These are phyloP conservation scores for Paratilapia polleni DNA, from an alignment of 2,113 vertebrate species.

Conservation along the genomic window DNA sequence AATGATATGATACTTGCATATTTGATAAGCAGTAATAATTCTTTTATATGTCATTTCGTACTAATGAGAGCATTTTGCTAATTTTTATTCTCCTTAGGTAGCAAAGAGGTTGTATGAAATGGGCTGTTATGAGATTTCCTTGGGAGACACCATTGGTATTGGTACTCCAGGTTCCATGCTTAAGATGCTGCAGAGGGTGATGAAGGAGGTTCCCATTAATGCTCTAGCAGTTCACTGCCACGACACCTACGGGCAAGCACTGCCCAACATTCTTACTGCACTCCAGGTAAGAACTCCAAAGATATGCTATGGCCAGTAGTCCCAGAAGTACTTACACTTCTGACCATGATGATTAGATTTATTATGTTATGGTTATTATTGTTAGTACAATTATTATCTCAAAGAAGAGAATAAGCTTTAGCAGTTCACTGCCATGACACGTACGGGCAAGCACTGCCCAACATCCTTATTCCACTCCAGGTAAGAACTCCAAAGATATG, in stretches of 20 bases:
- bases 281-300: slow-evolving; percentile 86
- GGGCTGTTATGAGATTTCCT: slow-evolving; percentile 95
- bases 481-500: slow-evolving; percentile 73
- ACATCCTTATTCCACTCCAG: slow-evolving; percentile 94
- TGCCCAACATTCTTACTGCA: slow-evolving; percentile 93
- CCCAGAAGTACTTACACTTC: not conserved
- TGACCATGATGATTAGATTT: not conserved
- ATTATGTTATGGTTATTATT: not conserved
- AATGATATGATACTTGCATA: not conserved
- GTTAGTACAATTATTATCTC: not conserved
- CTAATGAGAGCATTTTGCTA: not conserved
- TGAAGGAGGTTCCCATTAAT: slow-evolving; percentile 86
- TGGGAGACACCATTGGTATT: slow-evolving; percentile 92
- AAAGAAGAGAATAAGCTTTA: slow-evolving; percentile 44
- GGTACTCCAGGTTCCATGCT: slow-evolving; percentile 92
- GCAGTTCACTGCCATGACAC: slow-evolving; percentile 96
- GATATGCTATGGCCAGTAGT: not conserved
- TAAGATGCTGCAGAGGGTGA: slow-evolving; percentile 88
- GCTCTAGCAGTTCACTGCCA: slow-evolving; percentile 94
- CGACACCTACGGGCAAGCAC: slow-evolving; percentile 93
- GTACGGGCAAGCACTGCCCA: slow-evolving; percentile 92
- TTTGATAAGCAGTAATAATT: not conserved
- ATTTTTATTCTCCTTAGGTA: slow-evolving; percentile 79
- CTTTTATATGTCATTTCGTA: not conserved
- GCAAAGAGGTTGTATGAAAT: slow-evolving; percentile 89